Base-by-base conservation (phyloP, 1,140 invertebrate species). In the Thaumetopoea pityocampa region DNA sequence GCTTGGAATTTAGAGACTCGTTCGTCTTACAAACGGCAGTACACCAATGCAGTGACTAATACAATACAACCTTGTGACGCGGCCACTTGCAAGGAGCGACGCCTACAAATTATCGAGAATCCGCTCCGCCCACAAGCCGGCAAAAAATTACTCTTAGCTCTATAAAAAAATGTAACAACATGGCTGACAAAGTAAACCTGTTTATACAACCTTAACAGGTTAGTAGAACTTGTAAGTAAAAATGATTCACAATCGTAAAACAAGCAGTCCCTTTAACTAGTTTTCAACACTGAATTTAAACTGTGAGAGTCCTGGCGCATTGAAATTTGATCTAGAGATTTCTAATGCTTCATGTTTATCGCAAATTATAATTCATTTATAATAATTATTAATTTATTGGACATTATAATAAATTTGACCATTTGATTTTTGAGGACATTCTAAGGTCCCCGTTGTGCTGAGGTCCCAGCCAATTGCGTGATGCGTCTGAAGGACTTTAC, bases 111-210 rank as follows among this genome's bases (percentile, higher is more conserved):
- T 59, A 53, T 41, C 59, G 51, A 59, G 45, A 67, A 67, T 36
- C 52, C 43, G 78, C 74, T 70, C 78, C 74, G 78, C 74, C 78
- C 64, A 82, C 78, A 47, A 48, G n/a, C n/a, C n/a, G n/a, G n/a
- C n/a, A 37, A 68, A 70, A 68, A 77, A 71, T 54, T 23, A 57
- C 24, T 16, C 12, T 52, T 40, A 27, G 23, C 17, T 50, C 34
- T 20, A 11, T 12, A 51, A 48, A 61, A 56, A 43, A 44, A 34
- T 35, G 12, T 35, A 30, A 49, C 38, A 57, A 49, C 12, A 57
- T 62, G 47, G 48, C 45, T 32, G 54, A 35, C 32, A 6, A 12
- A 14, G 16, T 27, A 14, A 24, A 11, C 29, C 28, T 24, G 34
- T n/a, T 46, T 37, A 28, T 2, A 37, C 8, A 19, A 11, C 12